Conservation (phyloP, 1,140 invertebrate species). For the Formica selysi region DNA sequence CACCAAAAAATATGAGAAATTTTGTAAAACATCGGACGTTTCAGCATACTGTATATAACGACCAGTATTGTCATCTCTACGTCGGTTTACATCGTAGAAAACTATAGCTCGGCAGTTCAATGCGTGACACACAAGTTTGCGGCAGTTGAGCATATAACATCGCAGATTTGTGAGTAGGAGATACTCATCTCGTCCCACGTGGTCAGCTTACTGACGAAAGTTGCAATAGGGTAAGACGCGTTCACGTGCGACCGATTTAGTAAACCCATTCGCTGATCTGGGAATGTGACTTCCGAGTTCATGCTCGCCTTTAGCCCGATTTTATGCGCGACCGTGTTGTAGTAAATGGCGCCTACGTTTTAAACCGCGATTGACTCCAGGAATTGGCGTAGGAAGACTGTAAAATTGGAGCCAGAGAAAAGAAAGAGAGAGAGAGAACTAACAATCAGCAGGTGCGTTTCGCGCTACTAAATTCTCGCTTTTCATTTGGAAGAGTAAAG, state of each 20-base stretch:
- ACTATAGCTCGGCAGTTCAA: neutral
- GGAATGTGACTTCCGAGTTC: conserved; percentile 52
- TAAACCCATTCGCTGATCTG: conserved; percentile 64
- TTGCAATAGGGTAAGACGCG: conserved; percentile 33
- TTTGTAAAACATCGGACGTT: neutral
- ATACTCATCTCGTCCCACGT: conserved; percentile 35
- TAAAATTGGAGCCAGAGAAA: conserved; percentile 20
- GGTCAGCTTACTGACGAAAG: conserved; percentile 13
- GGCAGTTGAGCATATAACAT: conserved; percentile 3
- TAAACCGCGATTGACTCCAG: conserved; percentile 42
- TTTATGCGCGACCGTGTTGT: conserved; percentile 63
- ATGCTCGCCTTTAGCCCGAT: conserved; percentile 26
- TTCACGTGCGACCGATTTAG: conserved; percentile 62
- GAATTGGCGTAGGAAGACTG: conserved; percentile 44
- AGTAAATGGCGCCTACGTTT: conserved; percentile 69
- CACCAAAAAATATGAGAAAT: neutral
- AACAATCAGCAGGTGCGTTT: conserved; percentile 60
- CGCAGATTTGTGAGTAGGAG: neutral
- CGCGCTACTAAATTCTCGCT: conserved; percentile 27
- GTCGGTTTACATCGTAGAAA: neutral
- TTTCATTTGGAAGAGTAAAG: neutral
- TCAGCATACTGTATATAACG: neutral
- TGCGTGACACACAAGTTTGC: neutral
- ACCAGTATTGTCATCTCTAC: neutral
- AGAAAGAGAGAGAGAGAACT: too few species aligned